Conservation (phyloP, 53 echinoderm and acorn worm species). For the Apostichopus leukothele region DNA sequence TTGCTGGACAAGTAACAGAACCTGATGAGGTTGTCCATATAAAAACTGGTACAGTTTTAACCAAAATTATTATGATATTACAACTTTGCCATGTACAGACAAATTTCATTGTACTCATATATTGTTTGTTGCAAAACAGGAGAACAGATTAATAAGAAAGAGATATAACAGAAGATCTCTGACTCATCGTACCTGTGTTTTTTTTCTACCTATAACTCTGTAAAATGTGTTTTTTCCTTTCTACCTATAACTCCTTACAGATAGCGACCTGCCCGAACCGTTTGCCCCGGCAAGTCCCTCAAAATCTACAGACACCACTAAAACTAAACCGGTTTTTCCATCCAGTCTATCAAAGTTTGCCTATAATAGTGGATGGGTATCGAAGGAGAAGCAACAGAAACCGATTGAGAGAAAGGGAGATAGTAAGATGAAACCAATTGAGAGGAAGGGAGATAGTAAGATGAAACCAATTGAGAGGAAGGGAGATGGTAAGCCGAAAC, state of each 20-base stretch:
- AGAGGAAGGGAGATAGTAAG: background rate
- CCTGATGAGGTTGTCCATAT: too few relatives aligned
- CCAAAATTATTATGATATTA: too few relatives aligned
- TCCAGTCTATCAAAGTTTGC: constrained; percentile 26
- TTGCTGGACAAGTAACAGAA: too few relatives aligned
- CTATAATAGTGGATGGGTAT: constrained; percentile 29
- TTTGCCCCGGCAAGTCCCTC: constrained; percentile 5
- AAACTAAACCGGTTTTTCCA: background rate
- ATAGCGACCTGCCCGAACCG: constrained; percentile 21
- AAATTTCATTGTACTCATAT: too few relatives aligned
- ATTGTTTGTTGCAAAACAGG: too few relatives aligned
- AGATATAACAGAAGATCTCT: too few relatives aligned
- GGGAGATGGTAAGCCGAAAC: background rate
- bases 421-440: background rate
- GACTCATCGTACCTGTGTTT: too few relatives aligned
- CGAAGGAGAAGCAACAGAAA: constrained; percentile 18
- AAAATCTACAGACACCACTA: background rate
- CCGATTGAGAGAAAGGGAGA: background rate
- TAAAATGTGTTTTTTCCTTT: too few relatives aligned
- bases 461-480: background rate
- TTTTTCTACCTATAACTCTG: too few relatives aligned
- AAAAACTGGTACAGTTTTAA: too few relatives aligned
- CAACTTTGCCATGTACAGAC: too few relatives aligned
- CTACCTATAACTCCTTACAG: background rate
- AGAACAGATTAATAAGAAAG: too few relatives aligned